These are phyloP conservation scores for Lethenteron reissneri DNA, from an alignment of 2,113 vertebrate genomes.

Conservation along the genomic window DNA sequence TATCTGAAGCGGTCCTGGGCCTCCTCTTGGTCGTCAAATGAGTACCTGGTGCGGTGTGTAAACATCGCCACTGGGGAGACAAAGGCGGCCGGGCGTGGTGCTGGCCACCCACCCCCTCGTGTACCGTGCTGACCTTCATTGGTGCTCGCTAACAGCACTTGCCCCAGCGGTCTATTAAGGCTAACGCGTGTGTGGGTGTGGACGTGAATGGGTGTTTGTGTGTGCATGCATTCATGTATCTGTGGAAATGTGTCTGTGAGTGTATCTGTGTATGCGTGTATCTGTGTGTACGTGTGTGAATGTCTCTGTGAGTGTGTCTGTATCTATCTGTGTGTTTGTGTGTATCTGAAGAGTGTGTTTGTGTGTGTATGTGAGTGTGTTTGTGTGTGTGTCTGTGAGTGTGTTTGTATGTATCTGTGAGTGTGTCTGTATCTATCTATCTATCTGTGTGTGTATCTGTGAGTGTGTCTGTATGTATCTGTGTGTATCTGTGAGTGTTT, in stretches of 20 bases:
- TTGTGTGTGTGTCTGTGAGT: neutral
- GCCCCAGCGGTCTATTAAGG: too few relatives aligned
- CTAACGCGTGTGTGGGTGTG: too few relatives aligned
- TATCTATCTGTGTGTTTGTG: neutral
- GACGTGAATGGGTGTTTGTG: neutral
- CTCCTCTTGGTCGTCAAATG: too few relatives aligned
- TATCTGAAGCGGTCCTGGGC: too few relatives aligned
- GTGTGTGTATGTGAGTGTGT: neutral
- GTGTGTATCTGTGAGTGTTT: neutral
- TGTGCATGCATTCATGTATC: neutral
- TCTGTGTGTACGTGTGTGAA: neutral
- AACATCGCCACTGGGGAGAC: too few relatives aligned
- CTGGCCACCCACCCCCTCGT: too few relatives aligned
- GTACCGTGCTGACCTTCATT: too few relatives aligned
- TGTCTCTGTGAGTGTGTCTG: neutral
- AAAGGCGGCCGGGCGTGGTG: too few relatives aligned
- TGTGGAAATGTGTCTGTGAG: neutral
- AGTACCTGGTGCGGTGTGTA: too few relatives aligned
- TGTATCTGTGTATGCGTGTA: neutral
- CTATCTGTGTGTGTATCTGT: conserved; percentile 1
- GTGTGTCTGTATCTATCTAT: neutral
- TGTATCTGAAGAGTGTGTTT: neutral
- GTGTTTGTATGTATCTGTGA: neutral
- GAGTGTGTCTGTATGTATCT: neutral
- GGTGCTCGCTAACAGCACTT: too few relatives aligned